Conservation (phyloP, 2,113 vertebrate genomes). For the Tychaedon coryphoeus region DNA sequence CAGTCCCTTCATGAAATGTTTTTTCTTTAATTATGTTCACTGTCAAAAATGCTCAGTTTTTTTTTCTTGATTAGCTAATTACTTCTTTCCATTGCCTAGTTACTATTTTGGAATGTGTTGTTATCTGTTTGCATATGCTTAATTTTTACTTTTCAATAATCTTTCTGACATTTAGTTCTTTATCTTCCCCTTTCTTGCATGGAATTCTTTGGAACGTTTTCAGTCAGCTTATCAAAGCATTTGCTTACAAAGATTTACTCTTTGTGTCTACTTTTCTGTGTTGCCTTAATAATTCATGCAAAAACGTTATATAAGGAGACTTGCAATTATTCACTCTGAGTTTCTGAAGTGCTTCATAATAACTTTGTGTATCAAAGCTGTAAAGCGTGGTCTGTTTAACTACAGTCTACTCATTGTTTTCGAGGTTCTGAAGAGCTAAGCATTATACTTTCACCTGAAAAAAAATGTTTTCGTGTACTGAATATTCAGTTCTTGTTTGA, state of each 20-base stretch:
- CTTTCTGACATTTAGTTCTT: background rate
- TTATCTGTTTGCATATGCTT: background rate
- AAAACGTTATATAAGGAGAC: background rate
- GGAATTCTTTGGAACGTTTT: background rate
- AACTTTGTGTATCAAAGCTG: background rate
- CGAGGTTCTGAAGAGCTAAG: background rate
- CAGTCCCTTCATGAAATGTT: background rate
- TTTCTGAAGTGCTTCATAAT: background rate
- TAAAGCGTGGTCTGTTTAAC: background rate
- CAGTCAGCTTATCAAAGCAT: background rate
- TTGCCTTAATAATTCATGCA: background rate
- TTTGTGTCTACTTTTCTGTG: background rate
- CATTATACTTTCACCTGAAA: background rate
- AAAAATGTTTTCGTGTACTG: background rate
- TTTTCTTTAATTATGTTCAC: background rate
- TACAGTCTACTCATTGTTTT: background rate
- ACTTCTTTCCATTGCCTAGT: background rate
- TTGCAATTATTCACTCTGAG: background rate
- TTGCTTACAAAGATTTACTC: background rate
- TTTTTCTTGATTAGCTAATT: background rate
- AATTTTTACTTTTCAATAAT: background rate
- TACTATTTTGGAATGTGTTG: background rate
- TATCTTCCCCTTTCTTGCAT: background rate
- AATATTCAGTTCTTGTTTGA: background rate
- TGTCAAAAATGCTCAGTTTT: background rate